These are phyloP conservation scores for Cathartes aura DNA, from an alignment of 2,113 vertebrate genomes.

Conservation along the genomic window DNA sequence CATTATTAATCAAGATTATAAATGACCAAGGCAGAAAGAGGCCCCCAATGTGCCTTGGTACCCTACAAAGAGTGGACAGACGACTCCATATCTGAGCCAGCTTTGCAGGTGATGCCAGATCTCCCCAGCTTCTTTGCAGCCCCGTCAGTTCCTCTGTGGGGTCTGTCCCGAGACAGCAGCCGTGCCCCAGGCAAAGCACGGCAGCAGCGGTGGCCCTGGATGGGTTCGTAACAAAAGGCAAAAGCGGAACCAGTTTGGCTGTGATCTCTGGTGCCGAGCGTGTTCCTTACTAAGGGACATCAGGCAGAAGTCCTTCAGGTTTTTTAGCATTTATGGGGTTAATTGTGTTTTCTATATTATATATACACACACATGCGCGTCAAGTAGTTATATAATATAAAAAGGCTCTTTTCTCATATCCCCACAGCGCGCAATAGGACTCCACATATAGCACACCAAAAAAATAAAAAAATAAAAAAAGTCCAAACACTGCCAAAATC, in stretches of 20 bases:
- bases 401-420: conserved; percentile 86
- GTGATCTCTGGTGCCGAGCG: background rate
- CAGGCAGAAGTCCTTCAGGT: background rate
- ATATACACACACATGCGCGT: conserved; percentile 12
- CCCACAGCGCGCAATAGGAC: conserved; percentile 73
- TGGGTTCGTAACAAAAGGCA: background rate
- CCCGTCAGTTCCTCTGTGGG: background rate
- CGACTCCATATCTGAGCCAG: background rate
- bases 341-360: conserved; percentile 77
- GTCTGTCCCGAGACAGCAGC: background rate
- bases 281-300: background rate
- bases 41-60: rapidly evolving
- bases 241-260: background rate
- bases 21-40: background rate
- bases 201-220: background rate
- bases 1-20: background rate
- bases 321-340: conserved; percentile 73
- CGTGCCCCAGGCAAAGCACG: background rate
- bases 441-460: conserved; percentile 74
- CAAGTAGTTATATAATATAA: conserved; percentile 87
- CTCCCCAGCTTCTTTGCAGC: background rate
- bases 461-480: conserved; percentile 72
- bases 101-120: background rate
- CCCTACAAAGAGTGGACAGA: background rate
- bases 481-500: conserved; percentile 85